Evolutionary conservation across 2,113 vertebrate genomes (phyloP).

Genomic region (Gymnocephalus cernua): DNA sequence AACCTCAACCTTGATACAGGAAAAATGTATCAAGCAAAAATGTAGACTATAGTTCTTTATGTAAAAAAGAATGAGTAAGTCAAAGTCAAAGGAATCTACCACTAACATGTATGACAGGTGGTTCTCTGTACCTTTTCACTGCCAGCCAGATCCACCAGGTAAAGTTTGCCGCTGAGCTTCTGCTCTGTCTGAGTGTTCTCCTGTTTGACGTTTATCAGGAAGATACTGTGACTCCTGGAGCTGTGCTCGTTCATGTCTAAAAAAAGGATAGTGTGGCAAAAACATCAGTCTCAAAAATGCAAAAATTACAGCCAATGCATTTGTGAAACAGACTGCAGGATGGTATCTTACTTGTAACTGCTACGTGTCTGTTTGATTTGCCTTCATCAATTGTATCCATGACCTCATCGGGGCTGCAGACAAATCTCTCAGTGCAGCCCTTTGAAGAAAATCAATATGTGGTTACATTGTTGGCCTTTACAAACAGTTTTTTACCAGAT

Average conservation of each 20-base stretch:
- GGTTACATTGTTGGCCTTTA: not conserved
- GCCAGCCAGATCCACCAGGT: slow-evolving; percentile 97
- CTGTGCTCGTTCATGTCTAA: slow-evolving; percentile 99
- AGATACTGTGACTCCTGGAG: slow-evolving; percentile 98
- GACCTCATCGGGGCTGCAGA: slow-evolving; percentile 98
- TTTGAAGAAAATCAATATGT: slow-evolving; percentile 57
- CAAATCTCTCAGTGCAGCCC: slow-evolving; percentile 98
- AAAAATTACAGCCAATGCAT: accelerated
- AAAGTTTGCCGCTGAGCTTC: slow-evolving; percentile 97
- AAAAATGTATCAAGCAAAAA: not conserved
- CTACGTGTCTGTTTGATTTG: slow-evolving; percentile 97
- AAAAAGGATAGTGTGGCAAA: not conserved
- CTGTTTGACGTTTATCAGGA: slow-evolving; percentile 98
- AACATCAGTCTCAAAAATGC: not conserved
- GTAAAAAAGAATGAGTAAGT: not conserved
- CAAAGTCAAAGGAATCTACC: not conserved
- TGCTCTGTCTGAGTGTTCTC: slow-evolving; percentile 98
- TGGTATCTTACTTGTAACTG: slow-evolving; percentile 92
- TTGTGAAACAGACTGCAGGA: not conserved
- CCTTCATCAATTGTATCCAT: slow-evolving; percentile 99
- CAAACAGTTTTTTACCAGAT: not conserved
- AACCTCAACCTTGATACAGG: not conserved
- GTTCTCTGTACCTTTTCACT: slow-evolving; percentile 92
- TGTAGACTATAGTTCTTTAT: not conserved
- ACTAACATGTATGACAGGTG: not conserved